Base-by-base conservation (phyloP, 2,888 invertebrate species). In the Lobophora halterata region DNA sequence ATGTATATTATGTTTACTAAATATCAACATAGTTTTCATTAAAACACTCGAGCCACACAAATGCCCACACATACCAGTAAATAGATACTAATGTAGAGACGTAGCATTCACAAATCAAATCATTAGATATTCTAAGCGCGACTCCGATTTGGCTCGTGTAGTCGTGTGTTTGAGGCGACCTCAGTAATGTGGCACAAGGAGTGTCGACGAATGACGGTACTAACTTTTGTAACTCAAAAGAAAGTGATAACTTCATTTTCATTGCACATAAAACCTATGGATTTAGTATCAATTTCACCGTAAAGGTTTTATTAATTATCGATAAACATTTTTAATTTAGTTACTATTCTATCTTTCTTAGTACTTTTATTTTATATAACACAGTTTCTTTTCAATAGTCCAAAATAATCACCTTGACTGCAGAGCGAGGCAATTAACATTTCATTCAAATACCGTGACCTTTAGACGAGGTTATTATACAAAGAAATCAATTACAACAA, bases 371-470 rank as follows among this genome's bases (percentile, higher is more conserved):
- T n/a, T n/a, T 42, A 40, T 32, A 34, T 43, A 43, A 43, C 16
- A 16, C 11, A 4, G 7, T 29, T 24, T 21, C 14, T 36, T 37
- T 34, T 20, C 24, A 59, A 64, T n/a, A n/a, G n/a, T n/a, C n/a
- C n/a, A n/a, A n/a, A n/a, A n/a, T n/a, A n/a, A 58, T 52, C 46
- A 61, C 70, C 69, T 73, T 70, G 65, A 65, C 58, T 61, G 61
- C 55, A 61, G 49, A 60, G 53, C 53, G 40, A 51, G 49, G 58
- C 61, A 61, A 69, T 67, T 70, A 70, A 60, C 65, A 69, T 74
- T 78, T 72, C 52, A 50, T 55, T 60, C 56, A 63, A 71, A 67
- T 55, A 59, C 52, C 61, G 60, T 64, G 67, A 65, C 69, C 71
- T 73, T 70, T 60, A 20, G 27, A 47, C 49, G 52, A 67, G 59